Conservation (phyloP, 2,113 vertebrate species). For the Anarhynchus alexandrinus region DNA sequence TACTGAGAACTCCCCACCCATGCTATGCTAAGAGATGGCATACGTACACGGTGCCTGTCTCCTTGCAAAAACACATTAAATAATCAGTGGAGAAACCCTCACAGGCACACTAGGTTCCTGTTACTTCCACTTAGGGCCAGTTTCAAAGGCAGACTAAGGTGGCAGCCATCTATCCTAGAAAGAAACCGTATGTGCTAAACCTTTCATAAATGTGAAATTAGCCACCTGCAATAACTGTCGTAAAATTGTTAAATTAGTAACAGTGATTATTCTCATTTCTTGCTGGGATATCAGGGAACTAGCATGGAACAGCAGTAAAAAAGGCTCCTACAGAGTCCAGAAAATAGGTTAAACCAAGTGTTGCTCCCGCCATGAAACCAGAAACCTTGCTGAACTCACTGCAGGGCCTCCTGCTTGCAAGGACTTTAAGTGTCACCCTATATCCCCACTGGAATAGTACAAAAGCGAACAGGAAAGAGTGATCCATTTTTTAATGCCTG, state of each 20-base stretch:
- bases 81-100: background rate
- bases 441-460: slow-evolving; percentile 19
- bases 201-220: background rate
- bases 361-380: background rate
- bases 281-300: background rate
- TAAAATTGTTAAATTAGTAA: slow-evolving; percentile 16
- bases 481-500: slow-evolving; percentile 37
- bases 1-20: background rate
- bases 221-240: background rate
- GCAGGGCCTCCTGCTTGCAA: background rate
- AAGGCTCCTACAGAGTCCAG: background rate
- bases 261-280: background rate
- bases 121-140: background rate
- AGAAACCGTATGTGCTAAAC: background rate
- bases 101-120: background rate
- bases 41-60: accelerated
- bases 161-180: background rate
- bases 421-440: background rate
- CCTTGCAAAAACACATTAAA: background rate
- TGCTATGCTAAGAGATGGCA: background rate
- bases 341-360: slow-evolving; percentile 23
- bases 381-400: slow-evolving; percentile 17
- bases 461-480: background rate
- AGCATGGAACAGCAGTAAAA: background rate
- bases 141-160: background rate